A percentile compares a stretch with the other conserved stretches of the same genome.
phyloP scores from a whole-genome alignment of 2,113 vertebrate species.

The human (Homo sapiens) region DNA sequence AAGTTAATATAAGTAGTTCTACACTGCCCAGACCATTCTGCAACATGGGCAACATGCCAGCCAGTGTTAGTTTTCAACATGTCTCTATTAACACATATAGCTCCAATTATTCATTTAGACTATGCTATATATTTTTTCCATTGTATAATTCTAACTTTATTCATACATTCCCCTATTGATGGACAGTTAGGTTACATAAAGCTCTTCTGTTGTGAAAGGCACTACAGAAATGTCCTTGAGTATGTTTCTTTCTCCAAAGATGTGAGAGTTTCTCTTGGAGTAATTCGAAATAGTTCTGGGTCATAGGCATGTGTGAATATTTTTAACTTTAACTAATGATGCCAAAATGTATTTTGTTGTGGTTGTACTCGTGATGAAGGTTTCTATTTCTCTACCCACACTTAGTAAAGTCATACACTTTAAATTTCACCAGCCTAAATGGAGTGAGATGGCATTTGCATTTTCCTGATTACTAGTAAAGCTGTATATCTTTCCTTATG shows the following conservation, averaged over 20 bases:
- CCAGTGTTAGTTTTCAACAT: background rate
- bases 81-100: background rate
- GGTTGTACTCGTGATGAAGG: background rate
- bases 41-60: background rate
- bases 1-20: too few relatives aligned
- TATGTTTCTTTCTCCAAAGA: background rate
- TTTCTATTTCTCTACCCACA: background rate
- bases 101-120: background rate
- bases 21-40: background rate
- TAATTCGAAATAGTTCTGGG: background rate
- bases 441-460: background rate
- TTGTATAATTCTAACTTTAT: background rate
- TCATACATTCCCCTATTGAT: background rate
- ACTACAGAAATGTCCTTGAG: background rate
- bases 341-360: background rate
- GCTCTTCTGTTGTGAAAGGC: background rate
- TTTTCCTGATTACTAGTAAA: background rate
- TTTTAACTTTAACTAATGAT: background rate
- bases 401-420: background rate
- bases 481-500: background rate
- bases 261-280: background rate
- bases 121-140: background rate
- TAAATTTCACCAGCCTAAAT: background rate
- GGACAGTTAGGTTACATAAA: background rate
- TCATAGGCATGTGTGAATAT: background rate